A percentile compares a stretch with the other conserved stretches of the same genome.
Evolutionary conservation across 1,140 invertebrate species (phyloP).

Genomic region (Ostrea denselamellosa): DNA sequence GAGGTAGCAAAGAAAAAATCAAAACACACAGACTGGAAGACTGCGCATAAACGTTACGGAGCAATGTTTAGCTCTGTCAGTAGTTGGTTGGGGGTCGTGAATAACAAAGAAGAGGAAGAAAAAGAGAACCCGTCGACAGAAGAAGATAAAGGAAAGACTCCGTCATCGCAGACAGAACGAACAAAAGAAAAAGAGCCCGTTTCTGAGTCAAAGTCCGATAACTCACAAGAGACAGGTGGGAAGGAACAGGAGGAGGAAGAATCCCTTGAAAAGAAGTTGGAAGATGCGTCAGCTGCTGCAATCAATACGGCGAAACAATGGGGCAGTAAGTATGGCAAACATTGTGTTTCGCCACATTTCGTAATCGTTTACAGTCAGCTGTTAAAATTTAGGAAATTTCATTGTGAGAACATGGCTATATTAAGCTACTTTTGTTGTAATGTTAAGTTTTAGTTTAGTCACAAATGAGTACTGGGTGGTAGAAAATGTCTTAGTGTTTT

Average conservation of each 20-base stretch:
- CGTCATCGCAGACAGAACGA: slow-evolving; percentile 72
- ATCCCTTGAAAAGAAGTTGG: slow-evolving; percentile 71
- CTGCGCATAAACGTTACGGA: slow-evolving; percentile 2
- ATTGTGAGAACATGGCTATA: too few species aligned
- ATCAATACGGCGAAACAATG: slow-evolving; percentile 91
- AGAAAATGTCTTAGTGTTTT: too few species aligned
- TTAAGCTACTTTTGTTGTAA: too few species aligned
- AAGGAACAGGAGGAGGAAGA: slow-evolving; percentile 53
- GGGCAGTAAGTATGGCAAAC: slow-evolving; percentile 83
- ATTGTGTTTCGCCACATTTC: too few species aligned
- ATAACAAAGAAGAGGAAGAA: slow-evolving; percentile 57
- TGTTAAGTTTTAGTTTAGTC: too few species aligned
- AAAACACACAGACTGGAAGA: slow-evolving; percentile 1
- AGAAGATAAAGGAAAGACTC: slow-evolving; percentile 54
- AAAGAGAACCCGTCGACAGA: slow-evolving; percentile 51
- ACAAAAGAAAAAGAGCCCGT: slow-evolving; percentile 59
- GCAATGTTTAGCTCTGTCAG: slow-evolving; percentile 74
- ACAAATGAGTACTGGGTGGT: too few species aligned
- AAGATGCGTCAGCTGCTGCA: slow-evolving; percentile 91
- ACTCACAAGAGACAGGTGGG: slow-evolving; percentile 44
- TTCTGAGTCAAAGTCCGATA: slow-evolving; percentile 32
- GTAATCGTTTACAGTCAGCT: too few species aligned
- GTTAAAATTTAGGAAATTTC: too few species aligned
- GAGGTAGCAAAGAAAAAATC: background rate
- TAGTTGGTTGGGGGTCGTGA: slow-evolving; percentile 72